Evolutionary conservation across 1,140 invertebrate species (phyloP).

Genomic region (Monomorium pharaonis): DNA sequence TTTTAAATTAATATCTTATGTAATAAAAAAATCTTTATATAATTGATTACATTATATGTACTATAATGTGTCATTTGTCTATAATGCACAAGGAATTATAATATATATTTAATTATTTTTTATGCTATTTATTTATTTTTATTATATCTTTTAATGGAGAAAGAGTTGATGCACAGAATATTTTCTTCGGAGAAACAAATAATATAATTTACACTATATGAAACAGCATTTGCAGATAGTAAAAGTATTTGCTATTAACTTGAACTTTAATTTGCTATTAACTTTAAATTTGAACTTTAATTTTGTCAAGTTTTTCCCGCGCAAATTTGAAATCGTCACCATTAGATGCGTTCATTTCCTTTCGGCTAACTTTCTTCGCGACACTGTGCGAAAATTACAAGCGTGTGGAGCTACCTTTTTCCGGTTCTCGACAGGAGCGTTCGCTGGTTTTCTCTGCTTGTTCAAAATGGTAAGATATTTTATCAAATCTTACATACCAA

Average conservation of each 20-base stretch:
- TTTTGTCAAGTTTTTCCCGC: not conserved
- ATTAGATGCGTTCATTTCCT: not conserved
- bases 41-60: no score
- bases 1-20: not conserved
- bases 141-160: not conserved
- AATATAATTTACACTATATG: not conserved
- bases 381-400: not conserved
- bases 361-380: not conserved
- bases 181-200: not conserved
- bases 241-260: not conserved
- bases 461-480: constrained; percentile 66
- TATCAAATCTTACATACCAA: constrained; percentile 24
- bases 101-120: constrained; percentile 6
- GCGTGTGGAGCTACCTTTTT: constrained; percentile 20
- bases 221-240: not conserved
- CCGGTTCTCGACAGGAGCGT: constrained; percentile 38
- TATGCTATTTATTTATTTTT: not conserved
- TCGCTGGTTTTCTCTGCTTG: not conserved
- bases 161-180: not conserved
- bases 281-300: not conserved
- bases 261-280: no score
- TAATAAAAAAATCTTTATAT: not conserved
- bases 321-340: not conserved
- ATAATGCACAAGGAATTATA: no score
- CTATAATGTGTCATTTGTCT: no score